Evolutionary conservation across 2,888 invertebrate genomes (phyloP).

Genomic region (Endotricha flammealis): DNA sequence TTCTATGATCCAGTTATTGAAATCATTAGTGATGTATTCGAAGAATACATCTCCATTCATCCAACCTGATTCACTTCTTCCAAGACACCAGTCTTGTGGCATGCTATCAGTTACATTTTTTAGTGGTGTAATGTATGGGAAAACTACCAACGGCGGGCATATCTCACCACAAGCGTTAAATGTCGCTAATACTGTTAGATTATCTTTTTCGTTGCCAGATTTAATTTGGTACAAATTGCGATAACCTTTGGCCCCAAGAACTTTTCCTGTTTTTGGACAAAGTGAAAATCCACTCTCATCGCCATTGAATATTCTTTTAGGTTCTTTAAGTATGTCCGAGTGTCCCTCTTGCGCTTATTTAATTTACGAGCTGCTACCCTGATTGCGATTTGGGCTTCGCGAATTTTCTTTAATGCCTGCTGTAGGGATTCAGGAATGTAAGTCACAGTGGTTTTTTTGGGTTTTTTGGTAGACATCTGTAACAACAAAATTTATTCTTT

Average conservation of each 20-base stretch:
- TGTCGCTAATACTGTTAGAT: constrained; percentile 27
- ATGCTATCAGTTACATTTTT: constrained; percentile 13
- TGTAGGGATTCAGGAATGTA: no score
- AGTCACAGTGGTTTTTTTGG: no score
- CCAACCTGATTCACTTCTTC: constrained; percentile 22
- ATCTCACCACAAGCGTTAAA: constrained; percentile 25
- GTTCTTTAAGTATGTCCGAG: constrained; percentile 2
- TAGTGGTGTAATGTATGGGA: constrained; percentile 19
- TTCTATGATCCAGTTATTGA: constrained; percentile 22
- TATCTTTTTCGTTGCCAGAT: constrained; percentile 28
- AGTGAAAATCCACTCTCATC: constrained; percentile 27
- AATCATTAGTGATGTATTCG: constrained; percentile 27
- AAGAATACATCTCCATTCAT: constrained; percentile 24
- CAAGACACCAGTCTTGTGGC: constrained; percentile 22
- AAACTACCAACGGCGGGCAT: constrained; percentile 21
- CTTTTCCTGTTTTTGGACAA: constrained; percentile 19
- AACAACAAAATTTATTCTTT: no score
- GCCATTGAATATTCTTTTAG: constrained; percentile 27
- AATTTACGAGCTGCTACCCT: no score
- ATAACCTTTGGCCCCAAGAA: constrained; percentile 23
- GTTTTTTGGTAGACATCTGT: no score
- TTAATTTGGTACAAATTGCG: constrained; percentile 16
- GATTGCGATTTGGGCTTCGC: no score
- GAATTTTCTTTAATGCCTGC: no score
- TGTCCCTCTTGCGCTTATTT: no score